Base-by-base conservation (phyloP, 2,113 vertebrate genomes). In the Pelusios castaneus region DNA sequence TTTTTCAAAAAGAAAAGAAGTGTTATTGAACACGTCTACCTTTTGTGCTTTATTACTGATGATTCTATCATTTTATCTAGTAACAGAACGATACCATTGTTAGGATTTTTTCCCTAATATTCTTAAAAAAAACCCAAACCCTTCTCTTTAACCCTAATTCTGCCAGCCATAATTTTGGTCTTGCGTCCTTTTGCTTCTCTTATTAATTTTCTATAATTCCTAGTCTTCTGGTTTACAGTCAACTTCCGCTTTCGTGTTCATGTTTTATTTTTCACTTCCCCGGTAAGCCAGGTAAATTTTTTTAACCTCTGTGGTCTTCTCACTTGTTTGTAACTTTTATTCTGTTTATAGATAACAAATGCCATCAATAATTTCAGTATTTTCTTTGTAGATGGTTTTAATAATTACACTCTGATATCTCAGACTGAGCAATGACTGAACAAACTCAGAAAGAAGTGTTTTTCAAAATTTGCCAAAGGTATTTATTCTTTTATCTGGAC, bases 361-460 rank as follows among this genome's bases (percentile, higher is more conserved):
- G 14, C 56, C 29, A n/a, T 9, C 24, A 6, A 73, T 76, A 76
- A 76, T 70, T 80, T 80, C 58, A 34, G n/a, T 0, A 31, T 70
- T n/a, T 12, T 54, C 73, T 14, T 83, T 6, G 11, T 0, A 10
- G 14, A 86, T n/a, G 25, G 17, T 78, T 55, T 49, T 51, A 4
- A 4, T 51, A 47, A 4, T n/a, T 52, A 13, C 2, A 9, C 21
- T 38, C 49, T 70, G 25, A 19, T 2, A 9, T 4, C 4, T 8
- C 6, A 10, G 41, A 56, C 19, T 45, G 47, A 45, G 43, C 14
- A 7, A 51, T 6, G 7, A 75, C 70, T 25, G 41, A 75, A 13
- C 70, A 75, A 25, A 43, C 70, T 1, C 17, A 1, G 0, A 12
- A 9, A 10, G 4, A 27, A 9, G 1, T 0, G 17, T 70, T 70